Conservation (phyloP, 1,140 invertebrate species). For the Cecropterus lyciades region DNA sequence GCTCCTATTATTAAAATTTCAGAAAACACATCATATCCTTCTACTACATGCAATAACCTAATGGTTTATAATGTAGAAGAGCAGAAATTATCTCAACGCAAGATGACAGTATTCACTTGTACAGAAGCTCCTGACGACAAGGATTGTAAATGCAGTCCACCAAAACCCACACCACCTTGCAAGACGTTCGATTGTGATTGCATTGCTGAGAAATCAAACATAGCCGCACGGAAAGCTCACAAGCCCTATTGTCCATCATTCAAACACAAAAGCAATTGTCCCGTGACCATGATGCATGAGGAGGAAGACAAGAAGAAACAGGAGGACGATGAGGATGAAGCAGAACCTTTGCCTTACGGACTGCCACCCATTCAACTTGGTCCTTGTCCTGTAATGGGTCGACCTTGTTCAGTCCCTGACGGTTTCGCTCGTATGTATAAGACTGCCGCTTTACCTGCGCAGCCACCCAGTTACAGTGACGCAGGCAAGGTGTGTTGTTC, state of each 20-base stretch:
- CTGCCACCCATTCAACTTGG: constrained; percentile 71
- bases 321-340: constrained; percentile 71
- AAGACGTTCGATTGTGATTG: constrained; percentile 76
- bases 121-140: constrained; percentile 61
- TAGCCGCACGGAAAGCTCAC: constrained; percentile 62
- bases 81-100: constrained; percentile 43
- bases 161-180: constrained; percentile 65
- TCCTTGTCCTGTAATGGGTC: constrained; percentile 75
- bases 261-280: constrained; percentile 71
- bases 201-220: constrained; percentile 57
- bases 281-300: constrained; percentile 65
- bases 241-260: constrained; percentile 71
- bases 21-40: constrained; percentile 40
- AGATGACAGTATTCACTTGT: constrained; percentile 57
- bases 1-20: constrained; percentile 23
- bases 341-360: constrained; percentile 69
- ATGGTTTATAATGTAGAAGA: constrained; percentile 57
- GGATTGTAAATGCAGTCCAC: constrained; percentile 71
- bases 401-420: constrained; percentile 70
- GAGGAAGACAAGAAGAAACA: constrained; percentile 65
- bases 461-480: constrained; percentile 69
- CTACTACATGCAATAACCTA: constrained; percentile 40
- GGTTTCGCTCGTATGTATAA: constrained; percentile 80
- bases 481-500: constrained; percentile 77
- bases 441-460: constrained; percentile 55